phyloP scores from a whole-genome alignment of 2,888 invertebrate genomes.

The Salticus scenicus region DNA sequence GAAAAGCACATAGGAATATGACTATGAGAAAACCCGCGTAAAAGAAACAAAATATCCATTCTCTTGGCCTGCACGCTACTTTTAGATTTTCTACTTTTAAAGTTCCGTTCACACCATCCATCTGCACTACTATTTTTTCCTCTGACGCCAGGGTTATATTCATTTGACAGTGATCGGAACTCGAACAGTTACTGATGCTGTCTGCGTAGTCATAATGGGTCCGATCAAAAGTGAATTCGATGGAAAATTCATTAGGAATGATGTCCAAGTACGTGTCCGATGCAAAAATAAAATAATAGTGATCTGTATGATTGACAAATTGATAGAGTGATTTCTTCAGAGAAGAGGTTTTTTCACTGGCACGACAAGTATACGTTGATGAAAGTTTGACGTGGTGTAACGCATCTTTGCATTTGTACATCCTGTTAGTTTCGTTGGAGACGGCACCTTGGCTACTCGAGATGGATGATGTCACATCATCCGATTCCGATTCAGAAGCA shows the following conservation, averaged over 20 bases:
- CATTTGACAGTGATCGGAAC: slow-evolving; percentile 82
- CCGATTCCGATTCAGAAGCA: slow-evolving; percentile 57
- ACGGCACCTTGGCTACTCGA: slow-evolving; percentile 67
- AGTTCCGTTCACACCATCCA: slow-evolving; percentile 32
- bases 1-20: slow-evolving; percentile 60
- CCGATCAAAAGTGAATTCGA: slow-evolving; percentile 83
- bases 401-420: slow-evolving; percentile 42
- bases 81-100: slow-evolving; percentile 22
- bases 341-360: slow-evolving; percentile 38
- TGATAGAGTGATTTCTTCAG: slow-evolving; percentile 72
- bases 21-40: slow-evolving; percentile 35
- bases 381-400: slow-evolving; percentile 30
- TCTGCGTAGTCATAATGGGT: slow-evolving; percentile 83
- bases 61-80: slow-evolving; percentile 43
- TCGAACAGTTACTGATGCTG: slow-evolving; percentile 81
- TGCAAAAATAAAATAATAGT: slow-evolving; percentile 89
- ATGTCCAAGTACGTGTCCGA: slow-evolving; percentile 85
- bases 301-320: slow-evolving; percentile 85
- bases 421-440: slow-evolving; percentile 56
- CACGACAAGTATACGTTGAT: slow-evolving; percentile 37
- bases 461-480: slow-evolving; percentile 64
- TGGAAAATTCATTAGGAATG: slow-evolving; percentile 81
- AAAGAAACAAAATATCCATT: slow-evolving; percentile 49
- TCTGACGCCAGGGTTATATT: slow-evolving; percentile 82
- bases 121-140: slow-evolving; percentile 80